Conservation (phyloP, 2,888 invertebrate genomes). For the Steromphala cineraria region DNA sequence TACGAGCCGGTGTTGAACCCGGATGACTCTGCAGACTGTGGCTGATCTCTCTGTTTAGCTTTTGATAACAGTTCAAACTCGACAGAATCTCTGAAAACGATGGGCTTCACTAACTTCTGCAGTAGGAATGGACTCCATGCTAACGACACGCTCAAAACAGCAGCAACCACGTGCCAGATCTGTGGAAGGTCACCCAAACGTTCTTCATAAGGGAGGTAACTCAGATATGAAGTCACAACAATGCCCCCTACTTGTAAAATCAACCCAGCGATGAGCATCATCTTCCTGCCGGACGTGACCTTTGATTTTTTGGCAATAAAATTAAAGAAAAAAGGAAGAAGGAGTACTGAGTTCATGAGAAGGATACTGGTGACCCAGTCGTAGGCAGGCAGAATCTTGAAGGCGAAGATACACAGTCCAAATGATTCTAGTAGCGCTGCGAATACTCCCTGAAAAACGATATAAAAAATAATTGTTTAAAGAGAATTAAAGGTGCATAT, state of each 20-base stretch:
- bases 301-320: neutral
- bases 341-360: conserved; percentile 51
- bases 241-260: conserved; percentile 30
- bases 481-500: no score
- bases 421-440: conserved; percentile 52
- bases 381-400: conserved; percentile 46
- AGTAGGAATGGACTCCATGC: conserved; percentile 54
- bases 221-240: conserved; percentile 37
- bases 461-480: no score
- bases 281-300: neutral
- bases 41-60: neutral
- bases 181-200: neutral
- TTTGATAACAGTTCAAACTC: neutral
- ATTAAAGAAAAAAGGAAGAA: conserved; percentile 42
- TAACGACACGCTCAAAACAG: conserved; percentile 47
- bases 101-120: conserved; percentile 18
- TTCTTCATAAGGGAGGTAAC: conserved; percentile 11
- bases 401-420: conserved; percentile 57
- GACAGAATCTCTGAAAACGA: neutral
- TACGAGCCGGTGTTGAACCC: neutral
- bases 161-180: conserved; percentile 45
- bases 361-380: conserved; percentile 37
- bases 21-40: neutral
- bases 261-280: neutral
- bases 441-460: conserved; percentile 49